Evolutionary conservation across 2,888 invertebrate species (phyloP), one percentile per base, ranked within the genome.

Genomic region (Caenorhabditis imperialis): DNA sequence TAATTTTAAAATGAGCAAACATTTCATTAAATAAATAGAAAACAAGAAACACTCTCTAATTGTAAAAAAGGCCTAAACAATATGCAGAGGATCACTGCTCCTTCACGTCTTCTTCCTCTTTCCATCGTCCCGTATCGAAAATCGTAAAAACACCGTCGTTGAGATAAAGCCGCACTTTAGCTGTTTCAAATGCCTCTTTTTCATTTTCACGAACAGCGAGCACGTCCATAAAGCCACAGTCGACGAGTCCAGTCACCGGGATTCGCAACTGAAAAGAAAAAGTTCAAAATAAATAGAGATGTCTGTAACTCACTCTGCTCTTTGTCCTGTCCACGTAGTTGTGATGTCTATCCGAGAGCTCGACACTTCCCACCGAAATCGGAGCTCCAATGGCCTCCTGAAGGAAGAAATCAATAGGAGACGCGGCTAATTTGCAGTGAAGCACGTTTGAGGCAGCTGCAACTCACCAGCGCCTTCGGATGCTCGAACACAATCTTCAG

Each of bases 401-500:
- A 35, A 53, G 37, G 5, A 42, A 40, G 8, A 33, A 20, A 50
- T 18, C 16, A 53, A 14, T n/a, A 20, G 51, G 6, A 38, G 50
- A 30, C 10, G 37, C 7, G n/a, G 51, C 55, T 62, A 53, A 62
- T 62, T 62, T 38, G 33, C 20, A n/a, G 25, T 16, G 40, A 14
- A 38, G 25, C 23, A 20, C 23, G 58, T 8, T 48, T 8, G 35
- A 18, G 33, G 38, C 35, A 37, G 30, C 20, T 23, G 55, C 42
- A 30, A 61, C 72, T 45, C 22, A 79, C 82, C 33, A 65, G 55
- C 6, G 83, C 84, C 50, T 82, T 78, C 10, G 82, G 79, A 45
- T 87, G 87, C n/a, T 81, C 81, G 18, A 71, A 69, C 35, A 87
- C 72, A 47, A 87, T 85, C 44, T 75, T 78, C 42, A 85, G 73